phyloP scores from a whole-genome alignment of 37 sponge, comb jelly and placozoan genomes.

The Cladorhizidae sp. region DNA sequence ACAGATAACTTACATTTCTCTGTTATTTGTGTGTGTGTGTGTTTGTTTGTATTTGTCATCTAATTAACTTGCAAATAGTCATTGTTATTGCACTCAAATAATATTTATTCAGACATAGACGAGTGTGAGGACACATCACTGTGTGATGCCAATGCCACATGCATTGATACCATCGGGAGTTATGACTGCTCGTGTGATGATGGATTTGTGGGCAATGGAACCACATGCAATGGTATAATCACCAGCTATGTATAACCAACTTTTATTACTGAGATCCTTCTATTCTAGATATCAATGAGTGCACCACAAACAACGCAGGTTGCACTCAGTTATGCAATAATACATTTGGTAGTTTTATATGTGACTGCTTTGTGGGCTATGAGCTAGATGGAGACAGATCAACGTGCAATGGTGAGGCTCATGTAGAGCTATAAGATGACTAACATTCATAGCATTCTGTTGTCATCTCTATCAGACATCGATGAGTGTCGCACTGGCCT shows the following conservation, averaged over 20 bases:
- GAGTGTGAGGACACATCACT: constrained; percentile 24
- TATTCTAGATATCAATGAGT: constrained; percentile 39
- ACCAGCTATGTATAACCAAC: background rate
- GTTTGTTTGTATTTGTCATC: too few relatives aligned
- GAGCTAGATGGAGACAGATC: background rate
- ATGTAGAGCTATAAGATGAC: too few relatives aligned
- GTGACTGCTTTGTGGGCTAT: constrained; percentile 37
- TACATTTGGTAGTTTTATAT: constrained; percentile 45
- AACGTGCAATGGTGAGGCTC: background rate
- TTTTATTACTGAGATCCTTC: background rate
- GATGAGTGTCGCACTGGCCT: constrained; percentile 22
- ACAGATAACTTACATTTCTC: too few relatives aligned
- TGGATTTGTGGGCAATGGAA: constrained; percentile 19
- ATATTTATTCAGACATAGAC: constrained; percentile 24
- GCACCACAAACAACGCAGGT: constrained; percentile 11
- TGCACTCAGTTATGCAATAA: constrained; percentile 38
- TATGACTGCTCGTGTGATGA: constrained; percentile 21
- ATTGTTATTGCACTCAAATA: too few relatives aligned
- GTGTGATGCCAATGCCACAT: constrained; percentile 25
- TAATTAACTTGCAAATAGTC: too few relatives aligned
- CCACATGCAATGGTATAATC: background rate
- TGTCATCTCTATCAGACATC: constrained; percentile 10
- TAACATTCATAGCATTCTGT: background rate
- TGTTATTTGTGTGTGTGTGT: too few relatives aligned
- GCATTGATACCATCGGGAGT: constrained; percentile 37